A percentile compares a stretch with the other conserved stretches of the same genome.
These are phyloP conservation scores for Proterorhinus semilunaris DNA, from an alignment of 2,113 vertebrate species.

Conservation along the genomic window DNA sequence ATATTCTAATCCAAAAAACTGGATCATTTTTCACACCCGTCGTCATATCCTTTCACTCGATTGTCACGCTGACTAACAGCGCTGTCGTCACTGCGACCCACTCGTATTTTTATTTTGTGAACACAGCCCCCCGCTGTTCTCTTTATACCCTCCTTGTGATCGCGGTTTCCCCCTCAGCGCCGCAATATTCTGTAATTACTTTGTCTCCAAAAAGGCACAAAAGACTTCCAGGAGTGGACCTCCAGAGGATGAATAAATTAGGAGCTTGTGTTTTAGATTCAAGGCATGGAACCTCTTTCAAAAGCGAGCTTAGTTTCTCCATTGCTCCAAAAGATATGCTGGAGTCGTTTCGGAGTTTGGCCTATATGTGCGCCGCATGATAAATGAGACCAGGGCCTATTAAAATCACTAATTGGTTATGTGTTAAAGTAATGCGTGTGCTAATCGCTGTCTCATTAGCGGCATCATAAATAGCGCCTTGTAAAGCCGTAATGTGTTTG, in stretches of 20 bases:
- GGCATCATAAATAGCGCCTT: slow-evolving; percentile 14
- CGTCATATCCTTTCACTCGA: neutral
- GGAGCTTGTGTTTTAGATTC: neutral
- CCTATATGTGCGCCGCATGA: neutral
- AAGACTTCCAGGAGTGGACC: slow-evolving; percentile 7
- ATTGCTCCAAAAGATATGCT: neutral
- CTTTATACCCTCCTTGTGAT: neutral
- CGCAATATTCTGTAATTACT: slow-evolving; percentile 13
- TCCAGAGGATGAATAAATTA: neutral
- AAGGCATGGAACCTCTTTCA: neutral
- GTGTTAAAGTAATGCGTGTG: slow-evolving; percentile 8
- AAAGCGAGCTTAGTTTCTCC: neutral
- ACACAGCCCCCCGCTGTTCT: neutral
- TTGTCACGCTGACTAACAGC: neutral
- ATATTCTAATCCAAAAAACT: too few species aligned
- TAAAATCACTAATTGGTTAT: slow-evolving; percentile 23
- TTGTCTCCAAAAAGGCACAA: neutral
- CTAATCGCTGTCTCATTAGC: slow-evolving; percentile 15
- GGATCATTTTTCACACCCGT: neutral
- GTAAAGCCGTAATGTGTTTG: slow-evolving; percentile 8
- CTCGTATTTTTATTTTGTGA: neutral
- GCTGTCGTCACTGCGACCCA: neutral
- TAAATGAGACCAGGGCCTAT: neutral
- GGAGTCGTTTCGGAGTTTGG: neutral
- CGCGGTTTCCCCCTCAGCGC: neutral